phyloP scores from a whole-genome alignment of 2,113 vertebrate species.

The Pelvicachromis taeniatus region DNA sequence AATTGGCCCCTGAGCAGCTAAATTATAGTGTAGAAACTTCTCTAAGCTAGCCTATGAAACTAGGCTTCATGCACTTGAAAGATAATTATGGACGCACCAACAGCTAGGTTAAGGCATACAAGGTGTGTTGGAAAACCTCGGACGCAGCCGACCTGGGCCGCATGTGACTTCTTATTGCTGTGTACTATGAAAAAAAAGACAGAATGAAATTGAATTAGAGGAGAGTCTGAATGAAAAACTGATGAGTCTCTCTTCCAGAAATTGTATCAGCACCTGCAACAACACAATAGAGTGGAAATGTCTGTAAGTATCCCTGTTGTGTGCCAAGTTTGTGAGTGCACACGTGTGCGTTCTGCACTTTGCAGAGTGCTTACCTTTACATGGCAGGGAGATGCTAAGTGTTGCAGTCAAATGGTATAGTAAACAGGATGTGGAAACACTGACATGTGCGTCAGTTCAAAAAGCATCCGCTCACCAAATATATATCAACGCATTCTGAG shows the following conservation, averaged over 20 bases:
- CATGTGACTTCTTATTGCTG: rapidly evolving
- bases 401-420: not conserved
- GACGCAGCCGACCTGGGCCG: no score
- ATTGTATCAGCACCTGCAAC: not conserved
- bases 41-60: not conserved
- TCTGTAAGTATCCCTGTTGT: not conserved
- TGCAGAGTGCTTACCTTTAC: not conserved
- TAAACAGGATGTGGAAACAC: slow-evolving; percentile 11
- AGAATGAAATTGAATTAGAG: not conserved
- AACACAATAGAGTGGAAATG: not conserved
- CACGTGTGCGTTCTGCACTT: not conserved
- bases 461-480: not conserved
- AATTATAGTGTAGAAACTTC: not conserved
- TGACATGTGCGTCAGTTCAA: not conserved
- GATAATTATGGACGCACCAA: not conserved
- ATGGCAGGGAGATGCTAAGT: not conserved
- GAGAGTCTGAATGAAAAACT: not conserved
- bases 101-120: not conserved
- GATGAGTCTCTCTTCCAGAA: not conserved
- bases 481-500: not conserved
- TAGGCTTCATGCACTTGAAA: not conserved
- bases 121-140: no score
- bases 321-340: not conserved
- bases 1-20: rapidly evolving
- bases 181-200: not conserved